Conservation (phyloP, 2,797 vertebrate species). For the Saguinus oedipus region DNA sequence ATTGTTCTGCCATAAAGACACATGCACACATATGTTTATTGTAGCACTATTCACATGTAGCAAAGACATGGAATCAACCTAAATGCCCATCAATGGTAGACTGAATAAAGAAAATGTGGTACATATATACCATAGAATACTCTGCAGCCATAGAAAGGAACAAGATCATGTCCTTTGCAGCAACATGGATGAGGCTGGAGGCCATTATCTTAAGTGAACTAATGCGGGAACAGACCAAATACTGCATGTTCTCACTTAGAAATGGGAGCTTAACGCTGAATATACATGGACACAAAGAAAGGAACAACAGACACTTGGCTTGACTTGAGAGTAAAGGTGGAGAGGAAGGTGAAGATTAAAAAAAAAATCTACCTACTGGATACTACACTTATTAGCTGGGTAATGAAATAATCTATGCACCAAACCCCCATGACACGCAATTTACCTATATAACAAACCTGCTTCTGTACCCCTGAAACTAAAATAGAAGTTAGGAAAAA, state of each 20-base stretch:
- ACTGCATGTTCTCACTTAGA: not conserved
- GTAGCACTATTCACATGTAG: too few relatives aligned
- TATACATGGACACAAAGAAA: not conserved
- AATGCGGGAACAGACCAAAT: not conserved
- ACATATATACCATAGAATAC: too few relatives aligned
- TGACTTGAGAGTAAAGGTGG: not conserved
- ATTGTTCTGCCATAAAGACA: too few relatives aligned
- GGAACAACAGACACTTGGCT: not conserved
- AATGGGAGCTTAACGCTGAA: not conserved
- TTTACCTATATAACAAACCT: not conserved
- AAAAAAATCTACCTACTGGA: not conserved
- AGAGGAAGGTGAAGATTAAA: not conserved
- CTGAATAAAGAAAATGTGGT: too few relatives aligned
- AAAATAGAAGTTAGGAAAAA: not conserved
- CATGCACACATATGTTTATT: too few relatives aligned
- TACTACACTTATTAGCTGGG: not conserved
- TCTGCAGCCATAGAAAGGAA: not conserved
- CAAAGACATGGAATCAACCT: too few relatives aligned
- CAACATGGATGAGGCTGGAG: not conserved
- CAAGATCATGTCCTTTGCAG: not conserved
- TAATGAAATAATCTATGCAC: not conserved
- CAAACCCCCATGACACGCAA: not conserved
- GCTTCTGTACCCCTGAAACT: not conserved
- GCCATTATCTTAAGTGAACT: not conserved
- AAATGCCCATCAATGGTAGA: too few relatives aligned